Evolutionary conservation across 1,140 invertebrate genomes (phyloP).

Genomic region (Meteorus sp.): DNA sequence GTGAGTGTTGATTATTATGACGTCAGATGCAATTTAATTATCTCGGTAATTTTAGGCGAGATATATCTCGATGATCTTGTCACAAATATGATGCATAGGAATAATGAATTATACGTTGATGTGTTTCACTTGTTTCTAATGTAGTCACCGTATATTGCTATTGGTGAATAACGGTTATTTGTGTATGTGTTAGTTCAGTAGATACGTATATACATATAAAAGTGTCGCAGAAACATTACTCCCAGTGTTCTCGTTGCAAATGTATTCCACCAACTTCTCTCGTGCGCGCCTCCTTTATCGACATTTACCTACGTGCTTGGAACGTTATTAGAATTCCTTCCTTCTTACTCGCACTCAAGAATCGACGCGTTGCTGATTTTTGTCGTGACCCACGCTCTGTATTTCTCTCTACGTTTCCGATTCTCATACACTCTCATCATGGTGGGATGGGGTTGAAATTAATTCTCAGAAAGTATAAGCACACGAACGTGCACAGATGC

Average conservation of each 20-base stretch:
- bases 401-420: background rate
- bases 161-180: too few species aligned
- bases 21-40: too few species aligned
- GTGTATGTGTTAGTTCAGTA: too few species aligned
- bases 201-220: too few species aligned
- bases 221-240: background rate
- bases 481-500: background rate
- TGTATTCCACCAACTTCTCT: constrained; percentile 10
- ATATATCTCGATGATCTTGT: too few species aligned
- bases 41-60: too few species aligned
- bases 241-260: too few species aligned
- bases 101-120: too few species aligned
- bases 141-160: too few species aligned
- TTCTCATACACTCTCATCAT: constrained; percentile 1
- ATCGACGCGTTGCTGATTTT: constrained; percentile 27
- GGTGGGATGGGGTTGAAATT: constrained; percentile 30
- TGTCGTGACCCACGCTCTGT: constrained; percentile 12
- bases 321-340: constrained; percentile 33
- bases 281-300: constrained; percentile 27
- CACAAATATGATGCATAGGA: too few species aligned
- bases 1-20: too few species aligned
- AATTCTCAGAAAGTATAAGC: constrained; percentile 18
- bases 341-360: constrained; percentile 19
- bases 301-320: constrained; percentile 31
- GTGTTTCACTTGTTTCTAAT: too few species aligned